Conservation (phyloP, 2,113 vertebrate genomes). For the Calypte anna region DNA sequence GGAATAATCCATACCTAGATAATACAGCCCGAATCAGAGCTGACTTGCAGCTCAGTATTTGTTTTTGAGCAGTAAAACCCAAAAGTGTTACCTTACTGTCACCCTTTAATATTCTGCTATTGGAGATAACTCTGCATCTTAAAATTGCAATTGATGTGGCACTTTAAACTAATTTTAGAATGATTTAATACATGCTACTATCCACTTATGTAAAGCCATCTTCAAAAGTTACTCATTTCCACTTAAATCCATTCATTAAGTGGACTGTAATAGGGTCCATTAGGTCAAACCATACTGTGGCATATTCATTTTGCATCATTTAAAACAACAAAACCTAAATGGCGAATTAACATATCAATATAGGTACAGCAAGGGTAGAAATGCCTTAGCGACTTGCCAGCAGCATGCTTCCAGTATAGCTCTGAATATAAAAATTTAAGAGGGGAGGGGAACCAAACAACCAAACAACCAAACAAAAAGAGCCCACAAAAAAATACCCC, state of each 20-base stretch:
- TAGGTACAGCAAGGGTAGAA: background rate
- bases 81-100: background rate
- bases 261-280: background rate
- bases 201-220: background rate
- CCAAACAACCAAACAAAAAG: too few species aligned
- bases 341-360: background rate
- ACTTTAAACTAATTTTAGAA: background rate
- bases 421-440: too few species aligned
- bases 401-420: background rate
- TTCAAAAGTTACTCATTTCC: background rate
- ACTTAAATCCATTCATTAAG: background rate
- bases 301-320: background rate
- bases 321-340: background rate
- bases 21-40: background rate
- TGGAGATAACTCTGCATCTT: background rate
- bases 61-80: background rate
- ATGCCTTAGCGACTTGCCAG: background rate
- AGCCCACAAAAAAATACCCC: too few species aligned
- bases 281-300: background rate
- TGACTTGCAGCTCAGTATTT: background rate
- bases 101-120: background rate
- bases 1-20: background rate
- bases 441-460: too few species aligned
- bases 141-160: background rate
- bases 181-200: background rate